These are phyloP conservation scores for Jaculus jaculus DNA, from an alignment of 2,113 vertebrate genomes.

Conservation along the genomic window DNA sequence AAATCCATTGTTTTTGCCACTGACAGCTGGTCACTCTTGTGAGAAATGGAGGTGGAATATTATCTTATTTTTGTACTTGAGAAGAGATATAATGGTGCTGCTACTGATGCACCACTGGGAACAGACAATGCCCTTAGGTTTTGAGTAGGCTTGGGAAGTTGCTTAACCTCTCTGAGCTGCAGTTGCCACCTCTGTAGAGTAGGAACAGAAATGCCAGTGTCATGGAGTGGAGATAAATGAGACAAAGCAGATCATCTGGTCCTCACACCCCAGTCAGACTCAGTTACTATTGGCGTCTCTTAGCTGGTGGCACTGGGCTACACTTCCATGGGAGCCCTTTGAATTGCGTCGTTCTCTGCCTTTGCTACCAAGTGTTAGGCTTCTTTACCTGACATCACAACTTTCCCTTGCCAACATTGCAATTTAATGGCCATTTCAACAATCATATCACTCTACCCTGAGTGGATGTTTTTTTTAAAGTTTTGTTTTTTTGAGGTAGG, in stretches of 20 bases:
- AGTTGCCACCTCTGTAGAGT: not conserved
- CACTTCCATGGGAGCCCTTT: accelerated
- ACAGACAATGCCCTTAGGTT: not conserved
- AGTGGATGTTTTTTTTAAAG: no score
- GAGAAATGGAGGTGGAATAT: not conserved
- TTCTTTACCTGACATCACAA: not conserved
- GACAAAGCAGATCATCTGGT: accelerated
- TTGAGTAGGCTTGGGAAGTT: not conserved
- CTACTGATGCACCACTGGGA: not conserved
- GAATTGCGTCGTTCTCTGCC: not conserved
- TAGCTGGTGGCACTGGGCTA: accelerated
- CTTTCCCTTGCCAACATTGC: not conserved
- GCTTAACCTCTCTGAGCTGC: not conserved
- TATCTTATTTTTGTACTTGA: not conserved
- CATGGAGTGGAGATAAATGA: accelerated
- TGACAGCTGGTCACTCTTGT: not conserved
- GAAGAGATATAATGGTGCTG: not conserved
- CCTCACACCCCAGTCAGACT: accelerated
- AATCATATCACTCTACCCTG: not conserved
- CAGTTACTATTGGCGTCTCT: accelerated
- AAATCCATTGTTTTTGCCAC: not conserved
- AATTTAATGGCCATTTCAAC: no score
- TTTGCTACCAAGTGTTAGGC: not conserved
- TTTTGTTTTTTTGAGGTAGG: no score
- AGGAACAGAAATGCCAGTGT: not conserved